Evolutionary conservation across 2,113 vertebrate genomes (phyloP).

Genomic region (Ophiodon elongatus): DNA sequence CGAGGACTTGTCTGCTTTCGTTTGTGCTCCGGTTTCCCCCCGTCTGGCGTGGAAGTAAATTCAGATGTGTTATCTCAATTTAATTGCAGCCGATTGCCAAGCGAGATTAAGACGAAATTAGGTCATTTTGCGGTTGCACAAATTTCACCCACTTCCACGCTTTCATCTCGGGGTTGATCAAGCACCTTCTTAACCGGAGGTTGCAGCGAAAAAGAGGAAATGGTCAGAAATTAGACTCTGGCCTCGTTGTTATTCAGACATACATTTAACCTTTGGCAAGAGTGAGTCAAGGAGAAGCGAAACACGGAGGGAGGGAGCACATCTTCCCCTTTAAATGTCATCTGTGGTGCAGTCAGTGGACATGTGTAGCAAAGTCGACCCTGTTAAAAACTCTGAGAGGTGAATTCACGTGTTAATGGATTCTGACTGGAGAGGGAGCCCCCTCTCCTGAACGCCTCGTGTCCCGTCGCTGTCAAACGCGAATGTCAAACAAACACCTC

Average conservation of each 20-base stretch:
- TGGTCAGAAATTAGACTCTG: slow-evolving; percentile 71
- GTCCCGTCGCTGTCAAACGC: slow-evolving; percentile 87
- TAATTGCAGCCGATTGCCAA: slow-evolving; percentile 81
- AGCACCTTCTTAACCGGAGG: slow-evolving; percentile 75
- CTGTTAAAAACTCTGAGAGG: slow-evolving; percentile 79
- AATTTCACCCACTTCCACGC: slow-evolving; percentile 72
- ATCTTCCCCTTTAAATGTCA: slow-evolving; percentile 75
- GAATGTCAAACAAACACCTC: slow-evolving; percentile 91
- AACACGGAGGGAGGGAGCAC: slow-evolving; percentile 3
- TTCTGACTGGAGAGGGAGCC: slow-evolving; percentile 85
- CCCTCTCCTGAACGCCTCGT: slow-evolving; percentile 75
- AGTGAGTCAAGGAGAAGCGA: slow-evolving; percentile 77
- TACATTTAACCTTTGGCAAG: slow-evolving; percentile 80
- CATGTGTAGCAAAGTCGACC: slow-evolving; percentile 69
- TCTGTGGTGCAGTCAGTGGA: slow-evolving; percentile 73
- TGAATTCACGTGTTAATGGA: slow-evolving; percentile 86
- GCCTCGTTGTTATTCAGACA: slow-evolving; percentile 74
- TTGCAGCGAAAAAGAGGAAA: slow-evolving; percentile 69
- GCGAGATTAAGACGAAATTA: slow-evolving; percentile 78
- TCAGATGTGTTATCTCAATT: slow-evolving; percentile 76
- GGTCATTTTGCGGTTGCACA: slow-evolving; percentile 78
- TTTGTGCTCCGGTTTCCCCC: slow-evolving; percentile 35
- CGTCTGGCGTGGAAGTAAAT: slow-evolving; percentile 60
- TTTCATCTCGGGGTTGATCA: slow-evolving; percentile 80
- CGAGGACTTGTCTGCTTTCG: slow-evolving; percentile 63